These are phyloP conservation scores for Ailurus styani DNA, from an alignment of 2,113 vertebrate genomes.

Conservation along the genomic window DNA sequence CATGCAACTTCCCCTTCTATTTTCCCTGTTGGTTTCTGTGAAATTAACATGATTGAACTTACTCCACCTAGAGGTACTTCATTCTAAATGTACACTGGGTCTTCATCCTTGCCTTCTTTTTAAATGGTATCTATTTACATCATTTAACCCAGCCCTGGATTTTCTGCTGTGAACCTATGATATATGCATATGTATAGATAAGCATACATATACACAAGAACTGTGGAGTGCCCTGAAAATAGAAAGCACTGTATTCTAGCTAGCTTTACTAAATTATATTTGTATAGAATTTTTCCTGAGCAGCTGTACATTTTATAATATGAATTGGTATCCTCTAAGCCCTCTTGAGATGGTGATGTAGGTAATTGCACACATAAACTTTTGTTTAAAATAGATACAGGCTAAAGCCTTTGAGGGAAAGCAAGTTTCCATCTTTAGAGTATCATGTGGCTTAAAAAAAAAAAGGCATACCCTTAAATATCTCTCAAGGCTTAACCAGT, in stretches of 20 bases:
- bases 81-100: conserved; percentile 15
- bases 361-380: neutral
- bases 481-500: neutral
- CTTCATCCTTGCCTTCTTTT: neutral
- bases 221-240: neutral
- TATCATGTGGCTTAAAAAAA: neutral
- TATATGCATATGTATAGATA: neutral
- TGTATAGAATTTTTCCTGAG: neutral
- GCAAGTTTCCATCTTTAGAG: neutral
- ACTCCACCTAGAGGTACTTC: conserved; percentile 96
- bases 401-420: neutral
- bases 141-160: neutral
- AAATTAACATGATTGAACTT: conserved; percentile 99
- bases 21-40: conserved; percentile 99
- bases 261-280: neutral
- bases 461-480: neutral
- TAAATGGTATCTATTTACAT: neutral
- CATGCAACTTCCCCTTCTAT: conserved; percentile 97
- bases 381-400: neutral
- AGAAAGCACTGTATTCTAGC: neutral
- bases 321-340: conserved; percentile 4
- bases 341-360: neutral
- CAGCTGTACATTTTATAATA: neutral
- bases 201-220: neutral
- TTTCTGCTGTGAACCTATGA: neutral